phyloP scores from a whole-genome alignment of 2,113 vertebrate genomes.

The Misgurnus mizolepis region DNA sequence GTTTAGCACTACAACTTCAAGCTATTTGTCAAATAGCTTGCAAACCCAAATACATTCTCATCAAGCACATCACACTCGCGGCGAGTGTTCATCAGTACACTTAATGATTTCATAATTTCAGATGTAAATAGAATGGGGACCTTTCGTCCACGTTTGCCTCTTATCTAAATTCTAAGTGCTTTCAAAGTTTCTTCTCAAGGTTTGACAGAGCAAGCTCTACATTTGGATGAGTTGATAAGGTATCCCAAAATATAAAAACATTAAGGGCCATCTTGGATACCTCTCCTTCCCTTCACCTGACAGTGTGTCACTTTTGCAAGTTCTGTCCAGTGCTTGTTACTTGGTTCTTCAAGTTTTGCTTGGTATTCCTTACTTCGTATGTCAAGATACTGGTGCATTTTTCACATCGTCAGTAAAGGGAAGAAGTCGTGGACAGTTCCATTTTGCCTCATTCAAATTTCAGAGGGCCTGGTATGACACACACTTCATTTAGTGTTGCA shows the following conservation, averaged over 20 bases:
- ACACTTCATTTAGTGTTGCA: conserved; percentile 13
- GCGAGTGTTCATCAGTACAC: not conserved
- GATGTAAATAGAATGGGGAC: not conserved
- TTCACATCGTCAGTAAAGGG: conserved; percentile 20
- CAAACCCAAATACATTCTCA: not conserved
- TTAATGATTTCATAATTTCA: not conserved
- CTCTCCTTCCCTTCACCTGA: not conserved
- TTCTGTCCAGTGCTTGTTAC: conserved; percentile 4
- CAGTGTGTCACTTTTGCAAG: conserved; percentile 12
- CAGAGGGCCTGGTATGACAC: not conserved
- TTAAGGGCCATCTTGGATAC: not conserved
- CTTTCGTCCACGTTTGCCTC: not conserved
- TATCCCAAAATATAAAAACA: not conserved
- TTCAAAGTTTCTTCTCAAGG: conserved; percentile 8
- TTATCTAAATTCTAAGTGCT: conserved; percentile 6
- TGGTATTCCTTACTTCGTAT: not conserved
- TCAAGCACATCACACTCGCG: not conserved
- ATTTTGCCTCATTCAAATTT: not conserved
- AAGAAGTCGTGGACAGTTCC: conserved; percentile 1
- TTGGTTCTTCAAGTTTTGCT: not conserved
- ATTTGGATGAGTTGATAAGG: not conserved
- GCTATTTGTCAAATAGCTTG: no score
- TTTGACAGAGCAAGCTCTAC: not conserved
- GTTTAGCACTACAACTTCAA: no score
- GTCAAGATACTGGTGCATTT: not conserved